Base-by-base conservation (phyloP, 2,888 invertebrate genomes). In the Lagria hirta region DNA sequence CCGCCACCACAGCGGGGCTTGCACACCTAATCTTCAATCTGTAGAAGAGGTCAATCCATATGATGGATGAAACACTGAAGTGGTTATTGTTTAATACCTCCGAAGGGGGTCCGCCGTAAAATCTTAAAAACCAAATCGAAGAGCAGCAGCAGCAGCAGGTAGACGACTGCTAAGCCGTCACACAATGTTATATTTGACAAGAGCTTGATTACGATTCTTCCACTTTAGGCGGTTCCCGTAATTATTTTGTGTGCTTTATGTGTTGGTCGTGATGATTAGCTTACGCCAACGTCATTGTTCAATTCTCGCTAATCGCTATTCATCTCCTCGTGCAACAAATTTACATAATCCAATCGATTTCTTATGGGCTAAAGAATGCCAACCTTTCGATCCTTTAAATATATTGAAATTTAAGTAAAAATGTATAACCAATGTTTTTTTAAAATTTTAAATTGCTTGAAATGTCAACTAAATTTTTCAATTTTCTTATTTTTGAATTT, bases 81-180 rank as follows among this genome's bases (percentile, higher is more conserved):
- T 68, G 67, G 68, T 70, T 70, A 70, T 70, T 69, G 70, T 70
- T 70, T 69, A 69, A 70, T 70, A 62, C 66, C 66, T 58, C 66
- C 58, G 51, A 60, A 62, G 69, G 69, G 67, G 67, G 68, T 62
- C 65, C 46, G 33, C 46, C 51, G 54, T 57, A 63, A 60, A 62
- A 62, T 50, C 56, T 46, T 43, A 57, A 57, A 60, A 58, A 58
- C 52, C 54, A 51, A 58, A 60, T 60, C 54, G 60, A 58, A 60
- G 49, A 42, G n/a, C n/a, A n/a, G n/a, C n/a, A n/a, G n/a, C 20
- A 28, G 51, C 52, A 52, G 48, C 58, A 60, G 57, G 59, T 57
- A 61, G 58, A 61, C 55, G 54, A 51, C 48, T 57, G 55, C 43
- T 29, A 35, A 20, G 49, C 56, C 58, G 58, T 62, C 62, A 57